Evolutionary conservation across 2,888 invertebrate species (phyloP).

Genomic region (Brachypalpus laphriformis): DNA sequence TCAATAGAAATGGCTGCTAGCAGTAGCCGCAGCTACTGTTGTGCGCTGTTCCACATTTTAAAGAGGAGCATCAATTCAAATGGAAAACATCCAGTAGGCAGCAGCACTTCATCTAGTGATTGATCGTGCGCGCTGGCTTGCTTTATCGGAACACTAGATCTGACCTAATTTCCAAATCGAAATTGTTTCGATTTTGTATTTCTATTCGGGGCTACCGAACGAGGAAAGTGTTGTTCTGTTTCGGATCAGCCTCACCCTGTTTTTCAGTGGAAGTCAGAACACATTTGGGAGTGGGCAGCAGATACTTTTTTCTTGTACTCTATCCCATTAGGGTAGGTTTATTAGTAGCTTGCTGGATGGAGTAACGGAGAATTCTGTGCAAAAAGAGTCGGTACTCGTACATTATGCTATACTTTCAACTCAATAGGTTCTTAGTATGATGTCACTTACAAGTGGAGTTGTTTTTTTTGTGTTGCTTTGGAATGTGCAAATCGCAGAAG

Average conservation of each 20-base stretch:
- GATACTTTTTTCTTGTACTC: background rate
- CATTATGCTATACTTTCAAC: no score
- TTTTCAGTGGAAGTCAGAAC: conserved; percentile 19
- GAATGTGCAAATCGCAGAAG: no score
- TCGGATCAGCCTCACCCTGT: conserved; percentile 32
- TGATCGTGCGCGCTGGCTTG: conserved; percentile 29
- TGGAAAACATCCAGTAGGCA: conserved; percentile 11
- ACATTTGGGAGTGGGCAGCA: conserved; percentile 20
- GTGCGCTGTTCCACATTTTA: conserved; percentile 30
- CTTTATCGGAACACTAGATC: conserved; percentile 50
- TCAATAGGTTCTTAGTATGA: no score
- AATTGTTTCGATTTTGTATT: conserved; percentile 33
- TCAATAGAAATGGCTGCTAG: conserved; percentile 20
- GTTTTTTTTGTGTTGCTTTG: no score
- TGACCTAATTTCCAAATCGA: conserved; percentile 57
- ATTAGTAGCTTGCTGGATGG: no score
- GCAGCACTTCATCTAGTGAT: background rate
- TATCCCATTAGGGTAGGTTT: background rate
- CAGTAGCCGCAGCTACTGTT: conserved; percentile 16
- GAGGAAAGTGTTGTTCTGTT: conserved; percentile 23
- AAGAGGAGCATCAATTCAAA: conserved; percentile 37
- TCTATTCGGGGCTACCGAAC: conserved; percentile 13
- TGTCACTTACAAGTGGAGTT: no score
- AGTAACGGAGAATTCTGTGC: no score
- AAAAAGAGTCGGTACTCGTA: no score